Evolutionary conservation across 2,888 invertebrate genomes (phyloP).

Genomic region (Luperina nickerlii): DNA sequence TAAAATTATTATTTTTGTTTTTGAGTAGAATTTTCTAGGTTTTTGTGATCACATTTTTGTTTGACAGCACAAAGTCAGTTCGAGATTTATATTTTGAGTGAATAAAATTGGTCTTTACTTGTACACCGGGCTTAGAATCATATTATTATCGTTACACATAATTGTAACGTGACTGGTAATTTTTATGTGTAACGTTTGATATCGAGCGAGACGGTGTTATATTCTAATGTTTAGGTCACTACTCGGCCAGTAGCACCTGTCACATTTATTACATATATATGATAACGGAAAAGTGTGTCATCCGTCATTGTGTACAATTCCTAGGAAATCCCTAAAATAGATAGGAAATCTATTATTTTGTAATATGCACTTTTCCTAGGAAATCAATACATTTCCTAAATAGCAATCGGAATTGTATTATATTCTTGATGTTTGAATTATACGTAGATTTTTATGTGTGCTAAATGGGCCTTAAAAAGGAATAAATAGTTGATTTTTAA

Average conservation of each 20-base stretch:
- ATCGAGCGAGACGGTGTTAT: not conserved
- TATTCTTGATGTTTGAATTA: too few relatives aligned
- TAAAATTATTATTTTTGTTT: not conserved
- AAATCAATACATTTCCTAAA: too few relatives aligned
- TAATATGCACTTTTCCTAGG: too few relatives aligned
- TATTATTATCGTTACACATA: constrained; percentile 6
- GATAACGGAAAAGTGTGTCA: too few relatives aligned
- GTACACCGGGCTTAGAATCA: not conserved
- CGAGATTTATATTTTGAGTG: not conserved
- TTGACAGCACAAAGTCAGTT: not conserved
- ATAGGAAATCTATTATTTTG: too few relatives aligned
- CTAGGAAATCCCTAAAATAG: too few relatives aligned
- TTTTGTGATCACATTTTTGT: not conserved
- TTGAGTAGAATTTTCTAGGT: not conserved
- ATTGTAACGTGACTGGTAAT: constrained; percentile 3
- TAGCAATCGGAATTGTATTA: too few relatives aligned
- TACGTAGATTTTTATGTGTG: too few relatives aligned
- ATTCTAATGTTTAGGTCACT: not conserved
- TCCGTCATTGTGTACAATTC: too few relatives aligned
- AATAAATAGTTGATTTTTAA: too few relatives aligned
- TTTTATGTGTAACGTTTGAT: not conserved
- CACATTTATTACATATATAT: not conserved
- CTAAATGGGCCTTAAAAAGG: too few relatives aligned
- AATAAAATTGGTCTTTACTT: not conserved
- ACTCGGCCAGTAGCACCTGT: not conserved